Base-by-base conservation (phyloP, 2,113 vertebrate genomes). In the Petroica traversi region DNA sequence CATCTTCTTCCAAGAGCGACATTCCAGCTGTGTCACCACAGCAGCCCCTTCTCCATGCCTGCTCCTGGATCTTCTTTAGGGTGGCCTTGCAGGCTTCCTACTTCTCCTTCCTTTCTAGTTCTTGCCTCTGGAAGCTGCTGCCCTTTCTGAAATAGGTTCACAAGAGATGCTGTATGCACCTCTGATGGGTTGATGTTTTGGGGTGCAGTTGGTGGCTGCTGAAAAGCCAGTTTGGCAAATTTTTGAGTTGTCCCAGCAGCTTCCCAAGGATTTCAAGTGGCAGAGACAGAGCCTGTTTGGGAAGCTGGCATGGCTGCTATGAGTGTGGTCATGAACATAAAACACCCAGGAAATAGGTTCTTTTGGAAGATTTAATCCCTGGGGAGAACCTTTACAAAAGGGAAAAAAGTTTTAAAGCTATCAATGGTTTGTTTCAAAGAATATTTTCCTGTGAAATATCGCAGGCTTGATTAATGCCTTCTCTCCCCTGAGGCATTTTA, bases 161-260 rank as follows among this genome's bases (percentile, higher is more conserved):
- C 8, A 31, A 22, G 38, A 41, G 9, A 3, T 11, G 4, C 43
- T 1, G 0, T 62, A 8, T 24, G 45, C 34, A 4, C 4, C 22
- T 73, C 40, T 49, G 33, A 26, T 40, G 64, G 45, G 43, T 29
- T 85, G 48, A 29, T 40, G 17, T 74, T 88, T 68, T 23, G 16
- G 25, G 9, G 5, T 54, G 48, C 48, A n/a, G 29, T 38, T 5
- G 2, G 6, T 26, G 22, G 38, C 61, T 63, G 36, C n/a, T 67
- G 26, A 36, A 49, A 57, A 64, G 12, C 18, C 26, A 33, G 16
- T 68, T 34, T 63, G 58, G 58, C 15, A 54, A 45, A 72, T 18
- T 29, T 6, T 26, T 48, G 33, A 14, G 34, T 9, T 66, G 46
- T 57, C 38, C 8, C 19, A 23, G 55, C 5, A 3, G 31, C 41